Conservation (phyloP, 2,113 vertebrate genomes). For the Halichoerus grypus region DNA sequence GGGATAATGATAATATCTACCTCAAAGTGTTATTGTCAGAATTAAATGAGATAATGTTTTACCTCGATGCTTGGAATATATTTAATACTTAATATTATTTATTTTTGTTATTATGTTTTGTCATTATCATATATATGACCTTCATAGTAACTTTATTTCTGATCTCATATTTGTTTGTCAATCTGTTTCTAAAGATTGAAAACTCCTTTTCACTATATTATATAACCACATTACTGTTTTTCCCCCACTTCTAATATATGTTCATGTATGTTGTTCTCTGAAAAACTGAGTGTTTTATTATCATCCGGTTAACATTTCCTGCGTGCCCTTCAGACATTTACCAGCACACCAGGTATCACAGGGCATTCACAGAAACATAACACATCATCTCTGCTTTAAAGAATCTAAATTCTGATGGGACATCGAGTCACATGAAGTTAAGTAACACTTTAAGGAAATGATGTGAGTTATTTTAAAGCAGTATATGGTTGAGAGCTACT, state of each 20-base stretch:
- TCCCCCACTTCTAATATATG: background rate
- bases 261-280: background rate
- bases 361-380: background rate
- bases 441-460: conserved; percentile 25
- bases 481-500: background rate
- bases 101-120: background rate
- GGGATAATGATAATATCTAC: background rate
- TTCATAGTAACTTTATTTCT: conserved; percentile 12
- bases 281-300: background rate
- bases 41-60: conserved; percentile 34
- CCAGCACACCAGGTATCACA: background rate
- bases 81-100: background rate
- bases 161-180: background rate
- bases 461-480: conserved; percentile 15
- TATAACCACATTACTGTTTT: background rate
- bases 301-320: conserved; percentile 6
- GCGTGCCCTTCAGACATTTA: background rate
- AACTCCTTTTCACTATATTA: background rate
- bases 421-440: background rate
- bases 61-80: background rate
- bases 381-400: background rate
- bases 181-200: background rate
- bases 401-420: background rate
- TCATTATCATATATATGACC: background rate
- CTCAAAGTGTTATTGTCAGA: background rate